Evolutionary conservation across 2,113 vertebrate species (phyloP), one percentile per base, ranked within the genome.

Genomic region (Pimephales promelas): DNA sequence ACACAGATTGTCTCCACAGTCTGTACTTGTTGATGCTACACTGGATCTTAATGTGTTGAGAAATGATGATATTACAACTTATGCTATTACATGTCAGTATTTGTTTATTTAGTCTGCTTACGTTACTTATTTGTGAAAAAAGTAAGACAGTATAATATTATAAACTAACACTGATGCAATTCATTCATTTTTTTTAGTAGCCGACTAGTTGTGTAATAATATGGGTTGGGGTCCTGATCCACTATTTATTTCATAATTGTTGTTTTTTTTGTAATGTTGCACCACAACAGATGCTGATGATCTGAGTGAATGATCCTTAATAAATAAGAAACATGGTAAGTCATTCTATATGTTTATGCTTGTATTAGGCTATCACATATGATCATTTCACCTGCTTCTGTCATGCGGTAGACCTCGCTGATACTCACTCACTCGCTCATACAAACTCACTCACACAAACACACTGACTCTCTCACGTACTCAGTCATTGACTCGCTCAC

Each of bases 311-410:
- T 64, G 24, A 47, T 66, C 43, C 16, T 64, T 8, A 79, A 13
- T 79, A 66, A 66, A 49, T 79, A 31, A 64, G 4, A 79, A 64
- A 64, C 40, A 79, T 79, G 59, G 77, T 79, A 79, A 64, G 77
- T 31, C 18, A 4, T 14, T 28, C 18, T 61, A 1, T 20, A 26
- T 10, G 3, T 40, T 40, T 40, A 86, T 49, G 75, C 28, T 79
- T 83, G 40, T n/a, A 56, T 79, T 83, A 34, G 31, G 31, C 31
- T 34, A 81, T 82, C 34, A 40, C 64, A 22, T 10, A 68, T 70
- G 34, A 40, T 4, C 3, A 10, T 70, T n/a, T 70, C 34, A 70
- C 4, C 34, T n/a, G 26, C 22, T 62, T 43, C 2, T 61, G 22
- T 43, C 54, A 13, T 18, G 3, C 6, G 54, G 59, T 66, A 36